A percentile compares a stretch with the other conserved stretches of the same genome.
Evolutionary conservation across 1,140 invertebrate genomes (phyloP).

Genomic region (Platyscapa corneri): DNA sequence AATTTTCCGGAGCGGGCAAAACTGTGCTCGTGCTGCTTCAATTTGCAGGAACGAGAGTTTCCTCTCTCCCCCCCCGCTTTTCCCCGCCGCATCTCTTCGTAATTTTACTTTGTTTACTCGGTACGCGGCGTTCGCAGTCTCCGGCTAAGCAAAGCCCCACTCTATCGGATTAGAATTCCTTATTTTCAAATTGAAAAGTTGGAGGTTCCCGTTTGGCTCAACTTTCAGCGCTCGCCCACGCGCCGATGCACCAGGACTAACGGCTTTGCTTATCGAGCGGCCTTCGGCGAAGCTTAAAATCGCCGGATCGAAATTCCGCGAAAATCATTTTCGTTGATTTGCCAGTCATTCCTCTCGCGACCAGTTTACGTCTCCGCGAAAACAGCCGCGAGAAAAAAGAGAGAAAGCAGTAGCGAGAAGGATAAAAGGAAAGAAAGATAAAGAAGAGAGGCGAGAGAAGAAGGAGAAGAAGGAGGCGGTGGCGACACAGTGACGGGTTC

Average conservation of each 20-base stretch:
- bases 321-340: no score
- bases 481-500: no score
- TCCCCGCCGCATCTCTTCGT: neutral
- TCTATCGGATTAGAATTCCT: neutral
- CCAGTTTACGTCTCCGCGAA: no score
- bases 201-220: neutral
- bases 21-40: no score
- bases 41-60: neutral
- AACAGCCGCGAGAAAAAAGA: no score
- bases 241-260: no score
- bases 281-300: neutral
- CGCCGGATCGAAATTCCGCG: neutral
- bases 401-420: no score
- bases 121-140: neutral
- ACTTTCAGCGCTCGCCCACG: neutral
- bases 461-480: no score
- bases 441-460: neutral
- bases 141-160: neutral
- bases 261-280: neutral
- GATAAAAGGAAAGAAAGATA: no score
- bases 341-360: no score
- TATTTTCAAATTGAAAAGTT: neutral
- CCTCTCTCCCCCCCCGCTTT: no score
- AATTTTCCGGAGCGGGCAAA: neutral
- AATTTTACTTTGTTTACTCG: conserved; percentile 4